Percentiles rank a stretch among this genome's conserved stretches.
Evolutionary conservation across 2,113 vertebrate genomes (phyloP).

Genomic region (Mirza zaza): DNA sequence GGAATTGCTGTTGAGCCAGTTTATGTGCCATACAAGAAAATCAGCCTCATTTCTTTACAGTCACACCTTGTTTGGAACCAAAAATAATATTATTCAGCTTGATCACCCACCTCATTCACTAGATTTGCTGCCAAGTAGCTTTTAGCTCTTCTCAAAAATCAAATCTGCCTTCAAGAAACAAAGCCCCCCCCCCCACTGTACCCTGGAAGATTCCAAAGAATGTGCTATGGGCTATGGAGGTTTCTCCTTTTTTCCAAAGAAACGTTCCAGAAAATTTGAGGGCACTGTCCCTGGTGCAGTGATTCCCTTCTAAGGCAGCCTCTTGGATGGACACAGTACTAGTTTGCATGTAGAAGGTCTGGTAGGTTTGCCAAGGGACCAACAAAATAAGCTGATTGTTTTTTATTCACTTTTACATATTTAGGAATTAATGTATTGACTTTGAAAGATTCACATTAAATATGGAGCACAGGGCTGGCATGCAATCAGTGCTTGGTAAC

Average conservation of each 20-base stretch:
- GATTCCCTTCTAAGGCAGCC: neutral
- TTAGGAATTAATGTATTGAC: slow-evolving; percentile 11
- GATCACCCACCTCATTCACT: slow-evolving; percentile 50
- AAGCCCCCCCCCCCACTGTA: neutral
- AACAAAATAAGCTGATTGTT: neutral
- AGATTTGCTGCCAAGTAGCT: slow-evolving; percentile 56
- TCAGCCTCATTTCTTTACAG: slow-evolving; percentile 43
- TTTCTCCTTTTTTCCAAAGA: neutral
- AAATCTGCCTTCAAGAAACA: slow-evolving; percentile 58
- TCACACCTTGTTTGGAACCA: slow-evolving; percentile 65
- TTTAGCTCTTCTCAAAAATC: slow-evolving; percentile 61
- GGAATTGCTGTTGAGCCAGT: neutral
- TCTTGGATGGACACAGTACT: neutral
- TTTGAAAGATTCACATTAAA: slow-evolving; percentile 16
- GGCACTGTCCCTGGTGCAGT: neutral
- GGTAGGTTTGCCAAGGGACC: slow-evolving; percentile 6
- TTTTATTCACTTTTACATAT: neutral
- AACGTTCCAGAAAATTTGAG: slow-evolving; percentile 29
- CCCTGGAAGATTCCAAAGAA: slow-evolving; percentile 44
- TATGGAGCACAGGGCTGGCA: neutral
- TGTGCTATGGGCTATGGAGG: neutral
- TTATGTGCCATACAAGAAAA: slow-evolving; percentile 50
- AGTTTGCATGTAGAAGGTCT: neutral
- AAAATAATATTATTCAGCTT: slow-evolving; percentile 60
- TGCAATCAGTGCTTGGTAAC: neutral